Conservation (phyloP, 2,797 vertebrate genomes). For the Pseudotriccus pelzelni region DNA sequence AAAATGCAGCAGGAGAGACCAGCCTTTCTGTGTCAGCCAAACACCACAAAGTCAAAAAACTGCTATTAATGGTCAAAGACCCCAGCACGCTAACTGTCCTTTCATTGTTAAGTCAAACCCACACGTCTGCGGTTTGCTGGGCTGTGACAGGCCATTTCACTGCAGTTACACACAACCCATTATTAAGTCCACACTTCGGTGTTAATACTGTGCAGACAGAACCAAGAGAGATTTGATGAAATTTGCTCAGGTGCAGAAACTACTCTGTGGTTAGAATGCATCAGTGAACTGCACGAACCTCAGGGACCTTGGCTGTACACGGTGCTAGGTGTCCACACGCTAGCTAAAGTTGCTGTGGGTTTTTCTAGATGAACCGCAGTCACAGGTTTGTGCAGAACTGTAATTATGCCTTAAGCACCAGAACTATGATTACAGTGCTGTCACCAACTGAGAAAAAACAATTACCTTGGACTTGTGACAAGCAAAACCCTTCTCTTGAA, state of each 20-base stretch:
- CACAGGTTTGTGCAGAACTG: background rate
- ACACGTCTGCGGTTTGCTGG: background rate
- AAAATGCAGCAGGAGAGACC: background rate
- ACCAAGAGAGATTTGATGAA: background rate
- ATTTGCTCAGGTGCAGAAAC: conserved; percentile 18
- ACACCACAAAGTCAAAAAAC: background rate
- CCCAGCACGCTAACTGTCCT: background rate
- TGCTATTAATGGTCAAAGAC: background rate
- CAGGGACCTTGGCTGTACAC: background rate
- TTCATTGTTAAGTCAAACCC: background rate
- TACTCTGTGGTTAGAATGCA: background rate
- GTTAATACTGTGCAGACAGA: background rate
- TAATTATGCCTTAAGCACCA: background rate
- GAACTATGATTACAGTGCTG: background rate
- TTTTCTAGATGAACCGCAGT: background rate
- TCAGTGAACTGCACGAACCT: background rate
- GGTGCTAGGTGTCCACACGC: background rate
- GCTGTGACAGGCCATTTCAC: background rate
- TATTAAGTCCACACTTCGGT: background rate
- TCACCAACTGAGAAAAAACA: background rate
- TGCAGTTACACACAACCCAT: background rate
- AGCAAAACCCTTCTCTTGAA: background rate
- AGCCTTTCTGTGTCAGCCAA: background rate
- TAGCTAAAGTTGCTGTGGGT: background rate
- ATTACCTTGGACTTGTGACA: background rate